Percentiles rank a stretch among this genome's conserved stretches.
phyloP scores from a whole-genome alignment of 1,140 invertebrate species.

The Zaprionus tsacasi region DNA sequence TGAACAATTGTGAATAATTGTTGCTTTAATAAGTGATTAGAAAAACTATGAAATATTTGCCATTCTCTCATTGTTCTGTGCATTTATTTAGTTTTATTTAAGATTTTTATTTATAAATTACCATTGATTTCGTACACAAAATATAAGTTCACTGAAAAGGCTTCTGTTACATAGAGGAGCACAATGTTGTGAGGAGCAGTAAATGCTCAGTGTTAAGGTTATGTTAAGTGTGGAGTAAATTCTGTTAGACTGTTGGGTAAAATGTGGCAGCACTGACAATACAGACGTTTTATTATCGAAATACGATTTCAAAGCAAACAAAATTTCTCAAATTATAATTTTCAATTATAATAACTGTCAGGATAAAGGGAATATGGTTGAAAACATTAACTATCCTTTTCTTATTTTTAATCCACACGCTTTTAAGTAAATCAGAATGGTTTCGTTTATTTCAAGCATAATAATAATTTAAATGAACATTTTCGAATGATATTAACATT shows the following conservation, averaged over 20 bases:
- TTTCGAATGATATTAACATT: background rate
- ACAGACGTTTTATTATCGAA: background rate
- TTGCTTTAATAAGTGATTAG: background rate
- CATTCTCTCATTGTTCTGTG: background rate
- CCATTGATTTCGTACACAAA: background rate
- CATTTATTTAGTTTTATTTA: background rate
- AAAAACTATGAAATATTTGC: background rate
- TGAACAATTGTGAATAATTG: background rate
- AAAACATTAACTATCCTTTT: background rate
- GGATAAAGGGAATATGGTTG: background rate
- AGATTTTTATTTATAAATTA: background rate
- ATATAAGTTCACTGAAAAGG: background rate
- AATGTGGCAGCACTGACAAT: background rate
- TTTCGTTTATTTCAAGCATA: background rate
- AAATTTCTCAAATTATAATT: background rate
- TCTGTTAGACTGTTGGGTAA: background rate
- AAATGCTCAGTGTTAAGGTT: too few species aligned
- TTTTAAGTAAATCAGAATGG: background rate
- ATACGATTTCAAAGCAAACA: background rate
- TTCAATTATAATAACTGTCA: background rate
- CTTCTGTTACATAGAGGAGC: background rate
- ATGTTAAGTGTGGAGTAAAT: background rate
- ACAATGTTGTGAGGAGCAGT: too few species aligned
- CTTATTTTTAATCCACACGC: background rate
- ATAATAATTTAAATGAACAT: background rate